Evolutionary conservation across 2,888 invertebrate species (phyloP).

Genomic region (Luperina nickerlii): DNA sequence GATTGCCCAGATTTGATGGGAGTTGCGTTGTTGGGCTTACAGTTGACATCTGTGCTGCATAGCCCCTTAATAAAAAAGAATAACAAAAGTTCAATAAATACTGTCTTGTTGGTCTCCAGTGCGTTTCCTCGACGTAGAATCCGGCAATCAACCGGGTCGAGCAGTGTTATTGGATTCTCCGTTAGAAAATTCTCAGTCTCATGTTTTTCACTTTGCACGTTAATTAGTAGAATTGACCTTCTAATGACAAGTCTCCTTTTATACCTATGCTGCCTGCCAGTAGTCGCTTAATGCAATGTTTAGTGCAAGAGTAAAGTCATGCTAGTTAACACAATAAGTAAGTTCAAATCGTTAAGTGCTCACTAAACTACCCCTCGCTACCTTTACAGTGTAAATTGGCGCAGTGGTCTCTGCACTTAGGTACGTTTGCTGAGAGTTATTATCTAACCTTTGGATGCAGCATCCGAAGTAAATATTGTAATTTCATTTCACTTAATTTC

Average conservation of each 20-base stretch:
- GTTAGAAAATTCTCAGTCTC: neutral
- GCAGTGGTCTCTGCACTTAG: conserved; percentile 26
- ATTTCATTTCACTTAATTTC: conserved; percentile 21
- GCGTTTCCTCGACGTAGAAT: neutral
- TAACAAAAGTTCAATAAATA: conserved; percentile 13
- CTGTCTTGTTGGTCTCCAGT: neutral
- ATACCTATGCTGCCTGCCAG: neutral
- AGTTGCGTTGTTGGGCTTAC: conserved; percentile 31
- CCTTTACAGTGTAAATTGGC: conserved; percentile 38
- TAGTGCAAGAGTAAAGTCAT: conserved; percentile 11
- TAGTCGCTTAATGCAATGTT: neutral
- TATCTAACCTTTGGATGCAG: neutral
- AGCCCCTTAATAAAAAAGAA: conserved; percentile 13
- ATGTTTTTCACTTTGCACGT: no score
- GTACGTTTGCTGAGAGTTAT: conserved; percentile 32
- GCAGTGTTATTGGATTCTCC: neutral
- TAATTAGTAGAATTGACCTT: no score
- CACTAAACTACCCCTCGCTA: conserved; percentile 23
- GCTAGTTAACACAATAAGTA: conserved; percentile 25
- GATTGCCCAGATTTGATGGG: conserved; percentile 34
- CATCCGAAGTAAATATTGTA: conserved; percentile 19
- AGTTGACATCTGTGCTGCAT: conserved; percentile 34
- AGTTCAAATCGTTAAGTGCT: conserved; percentile 31
- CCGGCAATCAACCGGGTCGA: neutral
- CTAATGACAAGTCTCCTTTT: neutral